phyloP scores from a whole-genome alignment of 2,888 invertebrate species.

The Tanytarsus gracilentus region DNA sequence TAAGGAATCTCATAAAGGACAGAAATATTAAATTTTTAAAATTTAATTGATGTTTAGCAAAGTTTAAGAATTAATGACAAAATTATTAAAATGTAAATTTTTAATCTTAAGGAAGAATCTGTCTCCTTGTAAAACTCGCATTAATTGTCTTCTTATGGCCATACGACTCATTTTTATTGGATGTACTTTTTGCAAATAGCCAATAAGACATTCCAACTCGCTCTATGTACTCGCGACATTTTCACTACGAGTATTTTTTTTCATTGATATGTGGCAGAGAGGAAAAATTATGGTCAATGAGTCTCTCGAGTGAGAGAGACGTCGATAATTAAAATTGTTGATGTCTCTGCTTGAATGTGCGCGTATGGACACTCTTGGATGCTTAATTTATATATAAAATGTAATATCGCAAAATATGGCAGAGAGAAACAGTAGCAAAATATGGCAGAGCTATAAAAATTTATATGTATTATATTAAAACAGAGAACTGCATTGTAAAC shows the following conservation, averaged over 20 bases:
- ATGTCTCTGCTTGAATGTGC: slow-evolving; percentile 3
- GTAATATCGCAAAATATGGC: too few relatives aligned
- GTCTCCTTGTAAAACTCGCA: too few relatives aligned
- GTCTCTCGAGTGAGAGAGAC: not conserved
- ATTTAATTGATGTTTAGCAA: too few relatives aligned
- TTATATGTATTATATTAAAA: not conserved
- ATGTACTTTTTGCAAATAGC: too few relatives aligned
- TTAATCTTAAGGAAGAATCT: too few relatives aligned
- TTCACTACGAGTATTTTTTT: not conserved
- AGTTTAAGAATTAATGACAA: too few relatives aligned
- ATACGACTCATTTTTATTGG: too few relatives aligned
- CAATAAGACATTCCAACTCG: not conserved
- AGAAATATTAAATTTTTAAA: too few relatives aligned
- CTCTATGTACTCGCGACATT: not conserved
- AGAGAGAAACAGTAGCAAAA: not conserved
- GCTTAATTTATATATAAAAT: too few relatives aligned
- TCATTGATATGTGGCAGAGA: not conserved
- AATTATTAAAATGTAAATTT: slow-evolving; percentile 20
- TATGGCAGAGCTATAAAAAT: slow-evolving; percentile 14
- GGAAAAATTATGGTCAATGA: not conserved
- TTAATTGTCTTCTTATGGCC: too few relatives aligned
- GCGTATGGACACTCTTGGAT: too few relatives aligned
- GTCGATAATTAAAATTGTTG: slow-evolving; percentile 27
- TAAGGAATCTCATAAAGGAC: too few relatives aligned
- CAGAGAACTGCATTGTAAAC: slow-evolving; percentile 8